Conservation (phyloP, 2,888 invertebrate species). For the Sinodicranocentrus sp. region DNA sequence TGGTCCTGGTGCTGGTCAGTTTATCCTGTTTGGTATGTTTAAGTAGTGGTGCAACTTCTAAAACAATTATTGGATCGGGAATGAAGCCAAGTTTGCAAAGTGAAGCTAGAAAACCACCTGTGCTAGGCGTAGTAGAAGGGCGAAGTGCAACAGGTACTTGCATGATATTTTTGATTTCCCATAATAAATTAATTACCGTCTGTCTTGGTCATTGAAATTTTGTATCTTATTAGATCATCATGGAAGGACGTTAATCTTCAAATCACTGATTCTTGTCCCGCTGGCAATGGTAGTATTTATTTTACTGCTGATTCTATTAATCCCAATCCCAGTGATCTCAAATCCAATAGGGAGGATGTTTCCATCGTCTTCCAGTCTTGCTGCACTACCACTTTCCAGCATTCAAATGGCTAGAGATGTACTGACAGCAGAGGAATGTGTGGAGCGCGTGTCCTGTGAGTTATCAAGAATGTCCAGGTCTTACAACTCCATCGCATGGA, state of each 20-base stretch:
- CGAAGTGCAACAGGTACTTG: conserved; percentile 20
- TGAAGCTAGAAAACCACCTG: too few species aligned
- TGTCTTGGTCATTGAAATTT: neutral
- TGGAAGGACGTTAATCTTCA: conserved; percentile 57
- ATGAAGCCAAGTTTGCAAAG: too few species aligned
- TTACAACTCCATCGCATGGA: conserved; percentile 42
- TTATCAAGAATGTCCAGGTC: conserved; percentile 54
- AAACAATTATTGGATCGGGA: neutral
- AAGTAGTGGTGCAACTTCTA: neutral
- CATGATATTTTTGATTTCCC: neutral
- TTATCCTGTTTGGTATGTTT: neutral
- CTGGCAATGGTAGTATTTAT: conserved; percentile 52
- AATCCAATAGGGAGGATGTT: neutral
- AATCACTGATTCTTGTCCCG: conserved; percentile 58
- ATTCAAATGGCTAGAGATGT: conserved; percentile 49
- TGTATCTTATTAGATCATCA: conserved; percentile 29
- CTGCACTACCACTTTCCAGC: neutral
- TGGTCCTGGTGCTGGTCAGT: neutral
- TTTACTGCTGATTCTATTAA: conserved; percentile 22
- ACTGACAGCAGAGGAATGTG: conserved; percentile 60
- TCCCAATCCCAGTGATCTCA: conserved; percentile 65
- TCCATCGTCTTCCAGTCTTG: neutral
- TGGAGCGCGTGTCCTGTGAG: conserved; percentile 66
- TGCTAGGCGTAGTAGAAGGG: neutral
- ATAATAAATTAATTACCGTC: too few species aligned